Percentiles rank a stretch among this genome's conserved stretches.
Evolutionary conservation across 2,888 invertebrate genomes (phyloP).

Genomic region (Schrankia costaestrigalis): DNA sequence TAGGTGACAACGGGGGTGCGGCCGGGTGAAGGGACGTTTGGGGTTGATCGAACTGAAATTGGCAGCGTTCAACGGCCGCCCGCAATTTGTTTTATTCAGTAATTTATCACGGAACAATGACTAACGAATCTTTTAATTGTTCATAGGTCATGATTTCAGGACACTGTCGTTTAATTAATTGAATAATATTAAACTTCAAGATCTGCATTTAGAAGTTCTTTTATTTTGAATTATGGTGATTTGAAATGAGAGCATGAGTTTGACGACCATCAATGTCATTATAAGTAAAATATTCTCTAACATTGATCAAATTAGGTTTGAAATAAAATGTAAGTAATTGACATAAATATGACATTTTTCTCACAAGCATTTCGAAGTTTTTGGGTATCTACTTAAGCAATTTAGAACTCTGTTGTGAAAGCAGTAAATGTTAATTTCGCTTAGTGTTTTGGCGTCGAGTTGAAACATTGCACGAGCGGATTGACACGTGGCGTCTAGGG

Average conservation of each 20-base stretch:
- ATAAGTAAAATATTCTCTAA: conserved; percentile 37
- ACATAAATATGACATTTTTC: conserved; percentile 24
- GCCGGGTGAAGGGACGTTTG: conserved; percentile 34
- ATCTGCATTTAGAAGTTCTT: too few relatives aligned
- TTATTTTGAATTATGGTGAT: conserved; percentile 36
- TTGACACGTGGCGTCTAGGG: conserved; percentile 68
- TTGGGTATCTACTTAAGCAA: conserved; percentile 40
- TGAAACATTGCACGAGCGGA: conserved; percentile 54
- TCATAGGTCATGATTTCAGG: conserved; percentile 8
- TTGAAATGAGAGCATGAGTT: conserved; percentile 49
- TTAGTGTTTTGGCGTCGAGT: conserved; percentile 47
- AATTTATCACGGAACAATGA: conserved; percentile 49
- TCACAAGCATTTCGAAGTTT: conserved; percentile 17
- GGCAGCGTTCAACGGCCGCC: conserved; percentile 64
- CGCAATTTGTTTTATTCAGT: conserved; percentile 56
- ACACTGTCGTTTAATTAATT: neutral
- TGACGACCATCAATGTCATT: conserved; percentile 13
- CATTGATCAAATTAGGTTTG: conserved; percentile 29
- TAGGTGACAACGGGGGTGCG: conserved; percentile 40
- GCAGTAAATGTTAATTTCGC: conserved; percentile 60
- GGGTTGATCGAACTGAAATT: conserved; percentile 75
- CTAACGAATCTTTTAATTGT: conserved; percentile 33
- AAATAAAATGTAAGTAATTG: conserved; percentile 28
- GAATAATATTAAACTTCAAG: too few relatives aligned
- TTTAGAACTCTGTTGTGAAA: conserved; percentile 53